These are phyloP conservation scores for Spodoptera littoralis DNA, from an alignment of 2,888 invertebrate genomes.

Conservation along the genomic window DNA sequence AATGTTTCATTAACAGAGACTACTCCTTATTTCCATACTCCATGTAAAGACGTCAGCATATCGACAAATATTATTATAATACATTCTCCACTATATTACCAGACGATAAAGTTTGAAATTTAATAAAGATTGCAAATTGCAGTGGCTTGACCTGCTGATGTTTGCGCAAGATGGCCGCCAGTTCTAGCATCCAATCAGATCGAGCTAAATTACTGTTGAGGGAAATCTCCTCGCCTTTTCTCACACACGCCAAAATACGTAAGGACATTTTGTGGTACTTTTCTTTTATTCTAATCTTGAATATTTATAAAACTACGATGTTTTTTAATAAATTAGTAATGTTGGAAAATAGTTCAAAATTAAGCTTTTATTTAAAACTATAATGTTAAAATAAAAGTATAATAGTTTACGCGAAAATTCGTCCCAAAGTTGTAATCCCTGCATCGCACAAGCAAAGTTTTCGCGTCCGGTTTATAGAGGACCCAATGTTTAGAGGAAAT, in stretches of 20 bases:
- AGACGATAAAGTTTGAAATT: too few species aligned
- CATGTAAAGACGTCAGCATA: too few species aligned
- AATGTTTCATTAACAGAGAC: too few species aligned
- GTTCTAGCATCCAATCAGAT: slow-evolving; percentile 10
- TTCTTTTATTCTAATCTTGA: too few species aligned
- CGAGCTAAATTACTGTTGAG: too few species aligned
- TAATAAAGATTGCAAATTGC: neutral
- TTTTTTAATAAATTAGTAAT: slow-evolving; percentile 5
- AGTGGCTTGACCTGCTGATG: neutral
- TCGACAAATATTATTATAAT: too few species aligned
- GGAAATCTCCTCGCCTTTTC: too few species aligned
- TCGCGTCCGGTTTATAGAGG: neutral
- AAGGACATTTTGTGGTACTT: too few species aligned
- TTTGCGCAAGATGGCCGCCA: neutral
- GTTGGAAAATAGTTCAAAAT: rapidly evolving
- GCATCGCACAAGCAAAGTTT: slow-evolving; percentile 26
- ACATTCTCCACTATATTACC: too few species aligned
- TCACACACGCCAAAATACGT: too few species aligned
- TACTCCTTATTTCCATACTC: too few species aligned
- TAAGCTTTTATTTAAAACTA: neutral
- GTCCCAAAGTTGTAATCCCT: slow-evolving; percentile 10
- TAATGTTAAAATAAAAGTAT: neutral
- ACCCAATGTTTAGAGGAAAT: neutral
- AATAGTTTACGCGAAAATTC: neutral
- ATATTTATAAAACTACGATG: too few species aligned